These are phyloP conservation scores for Oreochromis niloticus DNA, from an alignment of 2,113 vertebrate species.

Conservation along the genomic window DNA sequence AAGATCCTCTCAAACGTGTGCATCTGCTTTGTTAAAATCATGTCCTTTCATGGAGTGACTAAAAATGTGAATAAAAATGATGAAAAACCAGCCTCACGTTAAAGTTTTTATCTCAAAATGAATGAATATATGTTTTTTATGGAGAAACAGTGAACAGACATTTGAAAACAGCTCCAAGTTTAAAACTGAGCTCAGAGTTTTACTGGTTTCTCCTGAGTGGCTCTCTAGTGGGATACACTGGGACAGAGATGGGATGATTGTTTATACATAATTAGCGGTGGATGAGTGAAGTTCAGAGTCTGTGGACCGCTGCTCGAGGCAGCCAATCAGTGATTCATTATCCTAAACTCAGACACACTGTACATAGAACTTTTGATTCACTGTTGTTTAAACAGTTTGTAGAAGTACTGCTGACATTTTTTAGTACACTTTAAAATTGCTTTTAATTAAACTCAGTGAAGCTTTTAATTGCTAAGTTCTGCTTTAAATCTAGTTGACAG, in stretches of 20 bases:
- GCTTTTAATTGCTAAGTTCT: background rate
- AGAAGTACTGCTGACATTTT: background rate
- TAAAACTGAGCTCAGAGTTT: background rate
- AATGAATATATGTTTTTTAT: rapidly evolving
- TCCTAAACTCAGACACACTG: conserved; percentile 2
- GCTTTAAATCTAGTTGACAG: background rate
- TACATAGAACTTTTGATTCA: background rate
- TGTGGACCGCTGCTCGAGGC: conserved; percentile 1
- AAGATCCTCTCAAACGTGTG: conserved; percentile 28
- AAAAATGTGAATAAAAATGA: background rate
- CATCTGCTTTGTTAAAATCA: background rate
- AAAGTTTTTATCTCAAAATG: rapidly evolving
- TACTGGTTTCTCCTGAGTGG: background rate
- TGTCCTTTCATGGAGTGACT: rapidly evolving
- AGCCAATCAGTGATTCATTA: background rate
- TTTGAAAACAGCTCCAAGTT: background rate
- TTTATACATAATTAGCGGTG: conserved; percentile 35
- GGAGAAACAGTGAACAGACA: background rate
- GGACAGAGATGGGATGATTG: conserved; percentile 12
- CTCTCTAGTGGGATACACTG: background rate
- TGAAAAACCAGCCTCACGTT: background rate
- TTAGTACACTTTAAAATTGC: background rate
- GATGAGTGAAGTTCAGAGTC: conserved; percentile 19
- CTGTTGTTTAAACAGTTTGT: background rate
- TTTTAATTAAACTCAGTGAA: background rate